These are phyloP conservation scores for Campoletis sonorensis DNA, from an alignment of 1,140 invertebrate species.

Conservation along the genomic window DNA sequence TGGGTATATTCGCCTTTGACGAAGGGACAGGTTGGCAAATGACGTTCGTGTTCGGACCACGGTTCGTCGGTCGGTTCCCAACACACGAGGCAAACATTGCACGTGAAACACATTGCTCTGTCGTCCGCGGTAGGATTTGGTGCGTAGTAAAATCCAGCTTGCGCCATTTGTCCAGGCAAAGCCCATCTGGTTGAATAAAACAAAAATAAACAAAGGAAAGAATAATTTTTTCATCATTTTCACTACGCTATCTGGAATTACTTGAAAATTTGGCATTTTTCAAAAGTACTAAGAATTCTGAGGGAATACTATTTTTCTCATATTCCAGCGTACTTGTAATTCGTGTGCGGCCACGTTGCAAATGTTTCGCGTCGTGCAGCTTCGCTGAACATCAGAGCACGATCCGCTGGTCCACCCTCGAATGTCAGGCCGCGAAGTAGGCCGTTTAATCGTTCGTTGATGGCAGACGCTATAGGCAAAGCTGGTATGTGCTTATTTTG, in stretches of 20 bases:
- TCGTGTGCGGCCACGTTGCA: slow-evolving; percentile 96
- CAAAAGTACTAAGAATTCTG: too few relatives aligned
- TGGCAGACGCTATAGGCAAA: slow-evolving; percentile 90
- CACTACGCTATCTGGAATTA: too few relatives aligned
- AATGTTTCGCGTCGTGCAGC: slow-evolving; percentile 92
- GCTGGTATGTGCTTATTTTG: slow-evolving; percentile 90
- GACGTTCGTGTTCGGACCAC: slow-evolving; percentile 96
- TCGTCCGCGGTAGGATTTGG: slow-evolving; percentile 93
- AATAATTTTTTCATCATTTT: slow-evolving; percentile 14
- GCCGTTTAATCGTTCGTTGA: slow-evolving; percentile 90
- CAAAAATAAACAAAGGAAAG: slow-evolving; percentile 9
- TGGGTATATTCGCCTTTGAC: slow-evolving; percentile 96
- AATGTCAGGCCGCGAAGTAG: slow-evolving; percentile 78
- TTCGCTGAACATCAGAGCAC: slow-evolving; percentile 93
- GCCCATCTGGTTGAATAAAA: slow-evolving; percentile 84
- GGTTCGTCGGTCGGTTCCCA: slow-evolving; percentile 98
- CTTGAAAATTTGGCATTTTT: too few relatives aligned
- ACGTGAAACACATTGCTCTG: slow-evolving; percentile 96
- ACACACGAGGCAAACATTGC: slow-evolving; percentile 93
- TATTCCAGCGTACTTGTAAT: slow-evolving; percentile 86
- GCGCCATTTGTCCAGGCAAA: slow-evolving; percentile 95
- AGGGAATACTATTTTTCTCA: too few relatives aligned
- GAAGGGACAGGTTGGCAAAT: slow-evolving; percentile 94
- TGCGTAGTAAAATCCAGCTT: slow-evolving; percentile 96
- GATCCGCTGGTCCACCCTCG: slow-evolving; percentile 77